Conservation (phyloP, 2,113 vertebrate genomes). For the Tenrec ecaudatus region DNA sequence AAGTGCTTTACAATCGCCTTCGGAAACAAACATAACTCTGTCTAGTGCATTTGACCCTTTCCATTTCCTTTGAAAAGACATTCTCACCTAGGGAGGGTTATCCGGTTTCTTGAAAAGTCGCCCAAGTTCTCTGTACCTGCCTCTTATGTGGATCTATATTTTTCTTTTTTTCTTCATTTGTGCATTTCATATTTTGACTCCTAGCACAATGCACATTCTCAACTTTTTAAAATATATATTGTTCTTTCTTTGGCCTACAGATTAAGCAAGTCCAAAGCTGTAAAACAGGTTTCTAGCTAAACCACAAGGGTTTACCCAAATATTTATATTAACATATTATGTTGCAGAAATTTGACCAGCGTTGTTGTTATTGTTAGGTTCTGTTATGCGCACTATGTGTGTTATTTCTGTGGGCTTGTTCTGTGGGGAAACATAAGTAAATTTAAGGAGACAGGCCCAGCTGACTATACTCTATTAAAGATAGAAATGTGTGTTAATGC, state of each 20-base stretch:
- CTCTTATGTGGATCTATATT: neutral
- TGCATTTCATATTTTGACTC: neutral
- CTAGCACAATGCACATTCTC: neutral
- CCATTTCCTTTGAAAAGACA: conserved; percentile 31
- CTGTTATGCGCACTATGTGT: too few species aligned
- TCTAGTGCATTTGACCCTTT: neutral
- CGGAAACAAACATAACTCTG: conserved; percentile 54
- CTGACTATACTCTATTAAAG: too few species aligned
- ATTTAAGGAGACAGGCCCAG: too few species aligned
- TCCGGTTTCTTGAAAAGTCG: neutral
- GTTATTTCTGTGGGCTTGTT: too few species aligned
- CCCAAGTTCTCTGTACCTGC: too few species aligned
- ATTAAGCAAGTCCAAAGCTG: conserved; percentile 21
- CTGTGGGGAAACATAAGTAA: too few species aligned
- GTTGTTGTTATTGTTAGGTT: too few species aligned
- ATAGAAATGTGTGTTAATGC: too few species aligned
- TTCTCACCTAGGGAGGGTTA: neutral
- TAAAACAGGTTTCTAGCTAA: too few species aligned
- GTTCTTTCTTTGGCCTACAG: neutral
- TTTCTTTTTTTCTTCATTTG: neutral
- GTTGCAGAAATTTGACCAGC: too few species aligned
- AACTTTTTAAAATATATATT: neutral
- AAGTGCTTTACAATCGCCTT: conserved; percentile 44
- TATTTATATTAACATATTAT: too few species aligned
- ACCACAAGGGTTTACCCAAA: too few species aligned